Conservation (phyloP, 2,797 vertebrate genomes). For the Pangasius sanitwongsei region DNA sequence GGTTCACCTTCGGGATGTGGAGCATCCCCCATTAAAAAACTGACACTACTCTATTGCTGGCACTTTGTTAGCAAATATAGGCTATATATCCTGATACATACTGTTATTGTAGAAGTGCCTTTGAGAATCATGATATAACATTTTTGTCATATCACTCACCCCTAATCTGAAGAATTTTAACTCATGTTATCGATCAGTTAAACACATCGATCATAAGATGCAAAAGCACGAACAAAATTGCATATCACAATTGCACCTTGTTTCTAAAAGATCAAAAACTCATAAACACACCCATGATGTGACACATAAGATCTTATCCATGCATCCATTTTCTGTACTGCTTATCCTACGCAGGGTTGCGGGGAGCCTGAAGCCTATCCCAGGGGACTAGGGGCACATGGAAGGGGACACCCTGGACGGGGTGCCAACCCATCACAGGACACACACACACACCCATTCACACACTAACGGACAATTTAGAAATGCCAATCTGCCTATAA, state of each 20-base stretch:
- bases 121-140: neutral
- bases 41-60: no score
- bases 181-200: neutral
- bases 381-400: no score
- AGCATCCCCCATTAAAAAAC: no score
- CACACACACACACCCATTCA: no score
- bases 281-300: neutral
- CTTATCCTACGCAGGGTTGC: no score
- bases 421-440: no score
- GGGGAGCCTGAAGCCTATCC: no score
- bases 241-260: neutral
- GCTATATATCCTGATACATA: neutral
- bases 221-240: neutral
- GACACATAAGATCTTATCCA: neutral
- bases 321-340: no score
- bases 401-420: no score
- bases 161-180: neutral
- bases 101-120: neutral
- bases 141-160: neutral
- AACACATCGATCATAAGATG: neutral
- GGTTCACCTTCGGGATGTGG: no score
- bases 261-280: neutral
- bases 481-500: no score
- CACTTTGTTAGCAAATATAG: neutral
- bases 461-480: no score